These are phyloP conservation scores for Drosophila rellima DNA, from an alignment of 2,888 invertebrate genomes.

Conservation along the genomic window DNA sequence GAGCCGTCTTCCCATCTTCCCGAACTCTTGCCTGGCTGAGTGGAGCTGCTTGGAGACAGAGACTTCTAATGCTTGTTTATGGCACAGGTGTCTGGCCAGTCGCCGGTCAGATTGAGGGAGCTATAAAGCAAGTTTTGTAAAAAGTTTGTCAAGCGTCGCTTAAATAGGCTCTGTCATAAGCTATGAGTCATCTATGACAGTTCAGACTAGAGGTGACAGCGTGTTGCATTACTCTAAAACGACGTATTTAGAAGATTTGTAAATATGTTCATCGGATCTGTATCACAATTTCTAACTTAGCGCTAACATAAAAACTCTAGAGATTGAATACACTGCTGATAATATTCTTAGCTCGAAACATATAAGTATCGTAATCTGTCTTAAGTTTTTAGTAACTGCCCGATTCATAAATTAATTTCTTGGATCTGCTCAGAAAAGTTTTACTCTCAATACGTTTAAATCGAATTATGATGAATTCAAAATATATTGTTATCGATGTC, in stretches of 20 bases:
- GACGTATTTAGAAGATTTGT: not conserved
- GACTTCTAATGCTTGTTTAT: slow-evolving; percentile 59
- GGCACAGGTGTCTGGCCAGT: slow-evolving; percentile 53
- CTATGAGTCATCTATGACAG: slow-evolving; percentile 40
- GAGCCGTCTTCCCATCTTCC: not conserved
- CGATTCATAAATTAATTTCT: no score
- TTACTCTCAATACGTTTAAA: no score
- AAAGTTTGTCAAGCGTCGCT: slow-evolving; percentile 46
- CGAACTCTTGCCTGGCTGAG: not conserved
- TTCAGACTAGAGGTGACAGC: slow-evolving; percentile 10
- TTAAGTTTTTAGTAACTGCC: no score
- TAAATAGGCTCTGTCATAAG: slow-evolving; percentile 53
- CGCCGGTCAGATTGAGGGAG: slow-evolving; percentile 23
- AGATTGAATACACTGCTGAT: no score
- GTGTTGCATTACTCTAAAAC: not conserved
- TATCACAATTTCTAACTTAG: no score
- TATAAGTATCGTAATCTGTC: no score
- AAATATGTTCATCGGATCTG: no score
- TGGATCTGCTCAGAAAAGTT: no score
- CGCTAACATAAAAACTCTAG: no score
- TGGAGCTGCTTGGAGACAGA: slow-evolving; percentile 15
- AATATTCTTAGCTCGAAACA: no score
- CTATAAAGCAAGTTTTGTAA: slow-evolving; percentile 36
- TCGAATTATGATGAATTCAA: no score
- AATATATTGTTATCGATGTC: no score